Percentiles rank a stretch among this genome's conserved stretches.
Conservation (phyloP, 2,888 invertebrate species). For the Drosophila basisetae region DNA sequence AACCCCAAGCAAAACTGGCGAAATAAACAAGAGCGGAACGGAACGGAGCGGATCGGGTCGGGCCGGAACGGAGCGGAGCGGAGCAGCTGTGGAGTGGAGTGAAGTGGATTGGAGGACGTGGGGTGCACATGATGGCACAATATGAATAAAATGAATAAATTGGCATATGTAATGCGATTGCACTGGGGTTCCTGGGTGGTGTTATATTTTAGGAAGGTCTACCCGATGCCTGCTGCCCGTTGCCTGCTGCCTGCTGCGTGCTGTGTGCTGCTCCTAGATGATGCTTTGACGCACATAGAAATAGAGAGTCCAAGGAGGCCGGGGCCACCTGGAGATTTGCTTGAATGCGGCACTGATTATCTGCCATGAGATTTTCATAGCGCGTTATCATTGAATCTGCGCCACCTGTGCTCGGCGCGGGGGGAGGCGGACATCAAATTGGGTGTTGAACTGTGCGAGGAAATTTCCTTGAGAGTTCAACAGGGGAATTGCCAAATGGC, state of each 20-base stretch:
- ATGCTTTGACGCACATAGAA: constrained; percentile 4
- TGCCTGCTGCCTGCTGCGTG: background rate
- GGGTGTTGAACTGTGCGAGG: constrained; percentile 21
- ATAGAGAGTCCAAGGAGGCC: constrained; percentile 2
- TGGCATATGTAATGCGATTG: constrained; percentile 80
- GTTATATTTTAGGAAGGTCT: constrained; percentile 6
- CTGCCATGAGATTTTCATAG: constrained; percentile 71
- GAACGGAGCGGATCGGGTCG: background rate
- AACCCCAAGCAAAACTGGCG: constrained; percentile 4
- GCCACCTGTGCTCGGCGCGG: constrained; percentile 37
- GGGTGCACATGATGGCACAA: constrained; percentile 55
- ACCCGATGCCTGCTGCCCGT: background rate
- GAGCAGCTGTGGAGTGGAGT: background rate
- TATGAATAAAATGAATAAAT: constrained; percentile 79
- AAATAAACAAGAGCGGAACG: constrained; percentile 1
- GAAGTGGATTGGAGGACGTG: background rate
- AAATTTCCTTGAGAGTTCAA: constrained; percentile 41
- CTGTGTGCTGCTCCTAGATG: constrained; percentile 14
- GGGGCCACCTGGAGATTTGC: constrained; percentile 70
- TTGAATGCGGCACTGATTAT: constrained; percentile 76
- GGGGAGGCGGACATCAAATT: background rate
- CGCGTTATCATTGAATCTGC: constrained; percentile 62
- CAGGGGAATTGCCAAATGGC: constrained; percentile 51
- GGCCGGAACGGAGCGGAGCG: background rate
- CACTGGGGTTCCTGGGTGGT: constrained; percentile 4